These are phyloP conservation scores for Diabrotica virgifera DNA, from an alignment of 1,140 invertebrate species.

Conservation along the genomic window DNA sequence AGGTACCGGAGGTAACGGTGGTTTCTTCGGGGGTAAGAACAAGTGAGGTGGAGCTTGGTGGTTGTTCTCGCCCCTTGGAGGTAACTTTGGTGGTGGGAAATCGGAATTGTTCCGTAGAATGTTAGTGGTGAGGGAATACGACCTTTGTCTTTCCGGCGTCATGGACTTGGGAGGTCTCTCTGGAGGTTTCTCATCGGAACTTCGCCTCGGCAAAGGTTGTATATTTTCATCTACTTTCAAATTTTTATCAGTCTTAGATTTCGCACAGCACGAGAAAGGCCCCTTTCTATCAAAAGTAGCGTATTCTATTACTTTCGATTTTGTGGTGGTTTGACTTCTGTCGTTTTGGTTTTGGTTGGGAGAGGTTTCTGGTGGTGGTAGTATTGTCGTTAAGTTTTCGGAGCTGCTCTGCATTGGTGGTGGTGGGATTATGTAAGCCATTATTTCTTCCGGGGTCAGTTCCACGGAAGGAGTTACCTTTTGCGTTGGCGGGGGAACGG, in stretches of 20 bases:
- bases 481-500: constrained; percentile 72
- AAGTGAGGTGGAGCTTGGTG: constrained; percentile 59
- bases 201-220: constrained; percentile 57
- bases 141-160: constrained; percentile 54
- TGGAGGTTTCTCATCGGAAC: constrained; percentile 54
- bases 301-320: constrained; percentile 58
- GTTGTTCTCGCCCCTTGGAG: constrained; percentile 53
- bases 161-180: constrained; percentile 62
- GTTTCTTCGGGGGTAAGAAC: constrained; percentile 63
- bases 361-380: constrained; percentile 5
- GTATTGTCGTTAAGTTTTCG: constrained; percentile 40
- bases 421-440: constrained; percentile 77
- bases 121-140: constrained; percentile 50
- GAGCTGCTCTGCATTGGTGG: constrained; percentile 57
- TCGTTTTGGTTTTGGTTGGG: constrained; percentile 3
- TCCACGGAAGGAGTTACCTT: constrained; percentile 65
- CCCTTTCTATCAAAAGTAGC: constrained; percentile 64
- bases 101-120: constrained; percentile 31
- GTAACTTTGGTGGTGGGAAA: constrained; percentile 53
- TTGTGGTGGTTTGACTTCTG: not conserved
- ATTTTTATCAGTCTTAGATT: constrained; percentile 53
- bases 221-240: constrained; percentile 45
- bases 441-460: constrained; percentile 72
- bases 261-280: constrained; percentile 64
- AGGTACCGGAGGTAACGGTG: constrained; percentile 66